phyloP scores from a whole-genome alignment of 2,888 invertebrate genomes.

The Anthrax anthrax region DNA sequence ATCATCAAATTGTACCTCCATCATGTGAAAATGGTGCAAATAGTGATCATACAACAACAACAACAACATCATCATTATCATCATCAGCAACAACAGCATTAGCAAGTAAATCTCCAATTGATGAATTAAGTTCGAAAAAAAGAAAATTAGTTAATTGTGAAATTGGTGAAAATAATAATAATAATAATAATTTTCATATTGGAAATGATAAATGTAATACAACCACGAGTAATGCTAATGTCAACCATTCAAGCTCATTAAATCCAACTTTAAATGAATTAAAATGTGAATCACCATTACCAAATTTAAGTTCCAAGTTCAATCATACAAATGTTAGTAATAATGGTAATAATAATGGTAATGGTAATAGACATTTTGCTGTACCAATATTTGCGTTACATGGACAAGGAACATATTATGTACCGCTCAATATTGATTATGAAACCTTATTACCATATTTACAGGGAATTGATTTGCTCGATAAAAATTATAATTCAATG shows the following conservation, averaged over 20 bases:
- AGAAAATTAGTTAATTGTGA: slow-evolving; percentile 3
- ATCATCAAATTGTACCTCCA: slow-evolving; percentile 27
- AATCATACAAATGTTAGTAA: neutral
- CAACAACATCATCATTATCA: neutral
- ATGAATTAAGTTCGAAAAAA: slow-evolving; percentile 3
- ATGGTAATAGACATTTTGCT: slow-evolving; percentile 28
- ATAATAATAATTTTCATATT: neutral
- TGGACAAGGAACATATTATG: slow-evolving; percentile 75
- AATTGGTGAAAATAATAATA: neutral
- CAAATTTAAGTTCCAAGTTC: neutral
- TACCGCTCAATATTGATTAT: slow-evolving; percentile 70
- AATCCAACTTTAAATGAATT: neutral
- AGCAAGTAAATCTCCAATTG: neutral
- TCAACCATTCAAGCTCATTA: neutral
- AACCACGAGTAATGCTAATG: no score
- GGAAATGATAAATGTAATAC: no score
- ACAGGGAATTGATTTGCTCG: slow-evolving; percentile 43
- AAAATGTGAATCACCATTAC: neutral
- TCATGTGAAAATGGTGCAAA: slow-evolving; percentile 9
- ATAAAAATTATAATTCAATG: slow-evolving; percentile 37
- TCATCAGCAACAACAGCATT: neutral
- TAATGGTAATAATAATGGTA: slow-evolving; percentile 10
- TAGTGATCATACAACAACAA: neutral
- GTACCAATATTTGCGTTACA: slow-evolving; percentile 85
- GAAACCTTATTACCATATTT: slow-evolving; percentile 55